phyloP scores from a whole-genome alignment of 2,888 invertebrate species.

The Eugnorisma glareosa region DNA sequence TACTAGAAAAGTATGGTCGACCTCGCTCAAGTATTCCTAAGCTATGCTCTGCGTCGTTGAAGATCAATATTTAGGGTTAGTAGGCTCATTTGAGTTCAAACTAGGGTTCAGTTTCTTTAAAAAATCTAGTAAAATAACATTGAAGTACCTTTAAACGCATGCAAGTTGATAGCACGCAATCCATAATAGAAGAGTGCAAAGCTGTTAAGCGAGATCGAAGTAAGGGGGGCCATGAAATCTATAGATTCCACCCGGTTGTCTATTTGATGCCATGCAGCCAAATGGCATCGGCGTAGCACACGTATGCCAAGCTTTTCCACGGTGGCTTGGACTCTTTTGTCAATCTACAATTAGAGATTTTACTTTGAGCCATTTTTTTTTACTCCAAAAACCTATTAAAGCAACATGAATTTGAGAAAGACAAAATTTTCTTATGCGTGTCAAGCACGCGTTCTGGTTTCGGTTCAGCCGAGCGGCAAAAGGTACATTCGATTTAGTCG shows the following conservation, averaged over 20 bases:
- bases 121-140: neutral
- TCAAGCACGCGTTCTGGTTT: neutral
- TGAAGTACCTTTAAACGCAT: constrained; percentile 86
- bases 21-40: neutral
- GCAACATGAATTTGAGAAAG: neutral
- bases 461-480: neutral
- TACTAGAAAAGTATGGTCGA: neutral
- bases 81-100: neutral
- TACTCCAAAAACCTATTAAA: neutral
- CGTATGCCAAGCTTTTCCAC: constrained; percentile 84
- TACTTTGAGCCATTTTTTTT: neutral
- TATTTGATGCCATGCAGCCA: constrained; percentile 87
- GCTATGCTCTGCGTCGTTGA: neutral
- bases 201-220: constrained; percentile 85
- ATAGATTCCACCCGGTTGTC: constrained; percentile 77
- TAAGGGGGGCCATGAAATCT: constrained; percentile 87
- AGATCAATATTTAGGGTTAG: neutral
- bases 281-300: constrained; percentile 85
- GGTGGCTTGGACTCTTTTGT: constrained; percentile 85
- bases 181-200: constrained; percentile 91
- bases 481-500: neutral
- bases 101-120: neutral
- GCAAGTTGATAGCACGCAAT: constrained; percentile 86
- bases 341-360: constrained; percentile 79
- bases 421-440: neutral